Base-by-base conservation (phyloP, 1,140 invertebrate genomes). In the Drosophila bocqueti region DNA sequence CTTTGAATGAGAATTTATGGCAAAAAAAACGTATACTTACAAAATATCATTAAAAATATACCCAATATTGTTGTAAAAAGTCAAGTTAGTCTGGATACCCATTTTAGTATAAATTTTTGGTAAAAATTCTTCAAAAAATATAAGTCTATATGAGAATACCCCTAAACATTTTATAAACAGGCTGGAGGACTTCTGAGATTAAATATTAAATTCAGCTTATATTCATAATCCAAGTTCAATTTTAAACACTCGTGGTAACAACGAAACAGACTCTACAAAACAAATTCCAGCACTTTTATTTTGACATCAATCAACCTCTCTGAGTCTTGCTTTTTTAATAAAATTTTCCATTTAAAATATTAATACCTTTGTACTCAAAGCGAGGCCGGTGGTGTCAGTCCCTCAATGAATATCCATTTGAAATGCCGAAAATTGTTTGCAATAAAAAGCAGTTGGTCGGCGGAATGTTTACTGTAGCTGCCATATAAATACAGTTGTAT, bases 331-430 rank as follows among this genome's bases (percentile, higher is more conserved):
- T 10, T 43, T 43, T 15, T 15, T 8, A 24, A 24, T 24, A 47
- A 1, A 24, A 24, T 8, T 29, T 1, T n/a, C 11, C 7, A n/a
- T 11, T 50, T 15, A 31, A 49, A 31, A 34, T 40, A 34, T 36
- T 61, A 50, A 50, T 11, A 50, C 1, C n/a, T n/a, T n/a, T n/a
- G n/a, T n/a, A 3, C 31, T 13, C n/a, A 18, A 52, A 52, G 29
- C n/a, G n/a, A 34, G 13, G 50, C 1, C n/a, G 11, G 24, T 49
- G n/a, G 47, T 49, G n/a, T 52, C 29, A 52, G 50, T 21, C 15
- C 43, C 21, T 16, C 74, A 66, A 76, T 75, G 75, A 75, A 63
- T 43, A 42, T 36, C 18, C 72, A 46, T 54, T 59, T 66, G 45
- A 47, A 50, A 75, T 57, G 54, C 45, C n/a, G 13, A 26, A 31